Base-by-base conservation (phyloP, 2,888 invertebrate species). In the Globia sparganii region DNA sequence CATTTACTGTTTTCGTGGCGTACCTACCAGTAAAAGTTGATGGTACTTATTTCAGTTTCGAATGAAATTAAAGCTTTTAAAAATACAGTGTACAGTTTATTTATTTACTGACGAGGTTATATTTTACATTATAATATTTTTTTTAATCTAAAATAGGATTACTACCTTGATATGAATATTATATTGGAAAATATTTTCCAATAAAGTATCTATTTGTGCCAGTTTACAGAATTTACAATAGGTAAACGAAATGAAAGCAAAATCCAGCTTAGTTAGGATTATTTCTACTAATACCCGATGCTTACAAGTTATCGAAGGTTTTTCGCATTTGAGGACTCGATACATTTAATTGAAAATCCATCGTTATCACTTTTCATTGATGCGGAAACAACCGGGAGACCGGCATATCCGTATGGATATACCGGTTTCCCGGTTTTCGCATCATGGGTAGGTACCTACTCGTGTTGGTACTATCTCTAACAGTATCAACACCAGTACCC, bases 181-280 rank as follows among this genome's bases (percentile, higher is more conserved):
- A 49, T 64, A 3, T 2, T 25, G 34, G 31, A 46, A 71, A 71
- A 59, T 71, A 34, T 71, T 71, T 53, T 71, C 40, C 56, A 53
- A 13, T 43, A 43, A 9, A 28, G 21, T 40, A 65, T 53, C 4
- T 64, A 56, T 43, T 81, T 69, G 53, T 65, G 37, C 15, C 15
- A 37, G 59, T 34, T 59, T 70, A 61, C 34, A 13, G 59, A 77
- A 67, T 69, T 72, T 72, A 34, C 37, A 43, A 25, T 0, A 46
- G 58, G 53, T 68, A 71, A 49, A 28, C 31, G 37, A 58, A 61
- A 56, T 75, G 28, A 62, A 67, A 66, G 49, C 11, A 15, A 31
- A 68, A 61, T 61, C 77, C 59, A 53, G 77, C 64, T 83, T 68
- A 64, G 31, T 65, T 56, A n/a, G 21, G 58, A 70, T 71, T 77